Evolutionary conservation across 2,888 invertebrate species (phyloP).

Genomic region (Nephrotoma flavescens): DNA sequence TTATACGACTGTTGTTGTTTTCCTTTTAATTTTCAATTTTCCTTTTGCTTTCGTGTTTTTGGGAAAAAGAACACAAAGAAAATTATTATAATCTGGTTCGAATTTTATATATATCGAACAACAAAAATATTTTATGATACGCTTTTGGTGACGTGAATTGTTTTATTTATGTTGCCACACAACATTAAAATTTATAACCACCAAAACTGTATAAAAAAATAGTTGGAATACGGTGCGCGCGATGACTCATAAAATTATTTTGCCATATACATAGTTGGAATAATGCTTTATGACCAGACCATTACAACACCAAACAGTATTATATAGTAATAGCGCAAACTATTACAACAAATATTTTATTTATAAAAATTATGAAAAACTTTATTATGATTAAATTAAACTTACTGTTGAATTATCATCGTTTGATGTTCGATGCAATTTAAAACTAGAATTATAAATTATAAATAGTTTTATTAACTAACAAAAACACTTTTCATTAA

Average conservation of each 20-base stretch:
- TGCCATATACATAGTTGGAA: not conserved
- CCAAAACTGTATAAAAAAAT: not conserved
- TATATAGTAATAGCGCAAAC: not conserved
- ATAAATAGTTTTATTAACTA: not conserved
- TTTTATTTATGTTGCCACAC: not conserved
- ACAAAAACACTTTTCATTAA: not conserved
- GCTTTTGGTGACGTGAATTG: not conserved
- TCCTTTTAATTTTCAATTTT: not conserved
- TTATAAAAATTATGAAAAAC: not conserved
- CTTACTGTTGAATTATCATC: not conserved
- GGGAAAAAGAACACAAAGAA: not conserved
- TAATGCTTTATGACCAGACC: not conserved
- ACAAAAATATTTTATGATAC: not conserved
- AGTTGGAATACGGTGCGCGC: not conserved
- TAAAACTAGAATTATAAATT: not conserved
- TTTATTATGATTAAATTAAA: not conserved
- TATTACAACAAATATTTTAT: not conserved
- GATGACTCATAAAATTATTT: not conserved
- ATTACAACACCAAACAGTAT: not conserved
- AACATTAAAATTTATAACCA: not conserved
- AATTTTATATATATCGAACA: not conserved
- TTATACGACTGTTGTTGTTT: not conserved
- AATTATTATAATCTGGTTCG: not conserved
- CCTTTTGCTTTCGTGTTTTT: not conserved
- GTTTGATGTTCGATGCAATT: not conserved